Base-by-base conservation (phyloP, 1,140 invertebrate genomes). In the Drosophila insularis region DNA sequence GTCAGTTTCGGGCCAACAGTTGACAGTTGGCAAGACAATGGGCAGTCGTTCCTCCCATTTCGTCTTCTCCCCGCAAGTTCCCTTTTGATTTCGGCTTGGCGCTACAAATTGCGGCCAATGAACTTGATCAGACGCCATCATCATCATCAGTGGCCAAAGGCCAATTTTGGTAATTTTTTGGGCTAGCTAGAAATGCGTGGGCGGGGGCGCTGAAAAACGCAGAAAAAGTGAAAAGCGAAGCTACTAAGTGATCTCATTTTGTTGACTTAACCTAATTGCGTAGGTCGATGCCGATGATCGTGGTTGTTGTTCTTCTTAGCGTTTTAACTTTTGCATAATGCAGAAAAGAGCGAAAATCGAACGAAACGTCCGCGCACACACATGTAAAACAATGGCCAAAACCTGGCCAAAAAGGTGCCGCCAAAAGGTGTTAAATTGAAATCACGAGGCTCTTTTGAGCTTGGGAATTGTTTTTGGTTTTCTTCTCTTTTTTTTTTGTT, bases 341-440 rank as follows among this genome's bases (percentile, higher is more conserved):
- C 67, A 50, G 35, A 37, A 37, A 37, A 37, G 11, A 13, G 13
- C 10, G 35, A 37, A 37, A 37, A 37, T 37, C 10, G 35, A 37
- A 37, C 10, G 35, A 19, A 78, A 46, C 58, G 58, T 59, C 35
- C 54, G 56, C 63, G 67, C 32, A 68, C 72, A 71, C 32, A 68
- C 72, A 62, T 50, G 60, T 62, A 62, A 50, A 78, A 82, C 84
- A 89, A 89, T 89, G 74, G 80, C 65, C 14, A 63, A 35, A 63
- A 59, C 71, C 65, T 60, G 63, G 84, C 65, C 74, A 67, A 77
- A 72, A 71, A 81, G 78, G 75, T 89, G 84, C 84, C 84, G 84
- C 84, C 84, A 87, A 87, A 87, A 90, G 82, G 87, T 90, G 87
- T 90, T 90, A 90, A 90, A 90, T 90, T 90, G 87, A 90, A 90